Base-by-base conservation (phyloP, 2,113 vertebrate genomes). In the Actenoides lindsayi region DNA sequence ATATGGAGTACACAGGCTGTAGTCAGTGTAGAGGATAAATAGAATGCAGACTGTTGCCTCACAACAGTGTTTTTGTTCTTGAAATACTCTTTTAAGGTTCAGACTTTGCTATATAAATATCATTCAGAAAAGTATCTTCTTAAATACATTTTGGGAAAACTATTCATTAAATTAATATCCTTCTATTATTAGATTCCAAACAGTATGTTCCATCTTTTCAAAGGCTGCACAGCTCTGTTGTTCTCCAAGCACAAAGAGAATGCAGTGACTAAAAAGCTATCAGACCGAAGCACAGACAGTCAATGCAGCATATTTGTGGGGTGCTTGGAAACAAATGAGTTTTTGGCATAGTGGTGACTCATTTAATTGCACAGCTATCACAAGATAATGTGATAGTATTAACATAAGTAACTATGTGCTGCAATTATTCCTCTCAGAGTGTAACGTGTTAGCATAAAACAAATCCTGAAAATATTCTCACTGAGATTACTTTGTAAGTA, bases 341-440 rank as follows among this genome's bases (percentile, higher is more conserved):
- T 96, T 95, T 95, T 93, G 76, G 95, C 13, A 0, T 86, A 91
- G 91, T 77, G 83, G 93, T 94, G 93, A 93, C 95, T 97, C 95
- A 96, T 89, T 97, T 97, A 96, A 97, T 95, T 92, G 87, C 93
- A 95, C 78, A 95, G 95, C 84, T 94, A 96, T 96, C 91, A 94
- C 87, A 93, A 95, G 95, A 96, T 96, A 97, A 96, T 96, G 94
- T 87, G 90, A 92, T 92, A 82, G 87, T 95, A 97, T 96, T 96
- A 96, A 94, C 92, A 90, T 95, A 81, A 95, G 95, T 96, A 95
- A 95, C 93, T 93, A 94, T 69, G 80, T n/a, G 87, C 77, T 76
- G 89, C 91, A 90, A 94, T 96, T 96, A 94, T 77, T 95, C 89
- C 91, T 96, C 83, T 87, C 93, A 54, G 73, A 87, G 73, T 63